Evolutionary conservation across 64 coral and sea anemone genomes (phyloP), one percentile per base, ranked within the genome.

Genomic region (Montipora capricornis): DNA sequence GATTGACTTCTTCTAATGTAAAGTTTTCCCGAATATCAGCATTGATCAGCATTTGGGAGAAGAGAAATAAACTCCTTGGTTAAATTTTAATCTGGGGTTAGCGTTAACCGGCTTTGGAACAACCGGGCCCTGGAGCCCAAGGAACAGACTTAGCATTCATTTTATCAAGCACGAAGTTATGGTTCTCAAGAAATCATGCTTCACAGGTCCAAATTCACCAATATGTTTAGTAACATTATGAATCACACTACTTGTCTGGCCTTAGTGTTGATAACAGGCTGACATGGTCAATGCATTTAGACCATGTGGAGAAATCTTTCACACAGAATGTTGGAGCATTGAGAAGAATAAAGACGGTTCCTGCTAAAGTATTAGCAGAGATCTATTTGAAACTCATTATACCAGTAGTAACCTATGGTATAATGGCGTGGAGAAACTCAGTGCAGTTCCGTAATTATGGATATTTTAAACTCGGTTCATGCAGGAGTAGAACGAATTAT

Each of bases 251-350:
- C 60, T 10, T 85, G 82, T 85, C 37, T 85, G 53, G 82, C 58
- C 47, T 66, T 19, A 85, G 82, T 8, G 68, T 85, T 69, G 59
- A 85, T n/a, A 70, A 85, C 44, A 64, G 58, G 37, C 82, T 85
- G 5, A 19, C 49, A 66, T 85, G 82, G 57, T 37, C 82, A 44
- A 85, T 85, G 59, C 59, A 85, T 53, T 6, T 10, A 44, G 80
- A 64, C 51, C 29, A 29, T 29, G 29, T 29, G 29, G 29, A 29
- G 29, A 29, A 29, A 29, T 29, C 29, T 29, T 29, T 83, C 47
- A 20, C 24, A 64, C 51, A 83, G 77, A 79, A 50, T 16, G 5
- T 79, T 79, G 37, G 37, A 22, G 29, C 29, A 29, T 0, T 29
- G 29, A 29, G 29, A 29, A 29, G 29, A 29, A 29, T 29, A 1